Evolutionary conservation across 2,888 invertebrate species (phyloP).

Genomic region (Sipha maydis): DNA sequence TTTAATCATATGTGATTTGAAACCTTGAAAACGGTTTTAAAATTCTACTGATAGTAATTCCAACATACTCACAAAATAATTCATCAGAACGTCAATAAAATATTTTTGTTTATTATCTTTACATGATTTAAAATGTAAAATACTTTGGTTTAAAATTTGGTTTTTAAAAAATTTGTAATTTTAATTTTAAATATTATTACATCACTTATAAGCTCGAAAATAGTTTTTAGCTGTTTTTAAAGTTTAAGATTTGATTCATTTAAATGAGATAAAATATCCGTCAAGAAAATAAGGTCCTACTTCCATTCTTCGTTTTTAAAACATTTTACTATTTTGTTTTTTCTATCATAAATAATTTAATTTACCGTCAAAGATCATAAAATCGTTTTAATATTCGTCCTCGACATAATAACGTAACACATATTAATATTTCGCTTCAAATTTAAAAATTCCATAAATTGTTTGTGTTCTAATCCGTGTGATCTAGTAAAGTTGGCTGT

Average conservation of each 20-base stretch:
- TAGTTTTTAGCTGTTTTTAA: conserved; percentile 6
- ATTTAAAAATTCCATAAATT: no score
- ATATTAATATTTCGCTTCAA: no score
- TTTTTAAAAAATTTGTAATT: background rate
- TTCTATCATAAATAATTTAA: no score
- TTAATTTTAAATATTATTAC: background rate
- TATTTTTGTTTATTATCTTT: background rate
- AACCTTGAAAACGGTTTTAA: background rate
- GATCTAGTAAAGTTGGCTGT: no score
- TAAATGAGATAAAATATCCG: conserved; percentile 16
- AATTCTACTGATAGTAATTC: background rate
- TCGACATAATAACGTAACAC: no score
- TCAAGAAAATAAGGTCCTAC: conserved; percentile 28
- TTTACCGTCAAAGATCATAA: no score
- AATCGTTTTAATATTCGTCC: no score
- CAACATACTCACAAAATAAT: conserved; percentile 13
- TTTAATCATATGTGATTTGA: no score
- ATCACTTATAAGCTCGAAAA: background rate
- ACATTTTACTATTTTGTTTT: no score
- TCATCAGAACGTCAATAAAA: background rate
- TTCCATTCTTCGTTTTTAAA: background rate
- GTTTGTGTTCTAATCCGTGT: no score
- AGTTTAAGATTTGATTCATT: conserved; percentile 35
- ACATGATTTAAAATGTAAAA: conserved; percentile 8
- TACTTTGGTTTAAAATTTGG: background rate